Base-by-base conservation (phyloP, 2,797 vertebrate species). In the Muraenolepis orangiensis region DNA sequence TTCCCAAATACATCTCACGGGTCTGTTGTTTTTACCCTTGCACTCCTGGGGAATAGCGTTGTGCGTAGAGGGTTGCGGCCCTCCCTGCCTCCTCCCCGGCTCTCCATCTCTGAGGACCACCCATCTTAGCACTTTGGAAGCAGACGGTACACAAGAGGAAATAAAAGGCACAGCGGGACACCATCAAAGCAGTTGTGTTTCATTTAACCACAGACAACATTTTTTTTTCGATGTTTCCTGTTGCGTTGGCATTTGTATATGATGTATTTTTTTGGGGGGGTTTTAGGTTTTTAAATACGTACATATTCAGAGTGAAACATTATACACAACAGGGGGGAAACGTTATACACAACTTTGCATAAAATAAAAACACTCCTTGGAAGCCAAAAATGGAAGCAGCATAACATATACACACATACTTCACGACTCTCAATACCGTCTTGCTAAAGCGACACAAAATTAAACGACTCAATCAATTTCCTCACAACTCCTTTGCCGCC, bases 401-500 rank as follows among this genome's bases (percentile, higher is more conserved):
- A 57, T n/a, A 57, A n/a, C 51, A n/a, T 20, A 23, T 57, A n/a
- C n/a, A n/a, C n/a, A n/a, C n/a, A n/a, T n/a, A n/a, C 20, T n/a
- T 6, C 18, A 46, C 14, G 18, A 14, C 16, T 4, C 51, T 18
- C 42, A 51, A 51, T 23, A 26, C 26, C 57, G 13, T 11, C 20
- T 23, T 6, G n/a, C 51, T 11, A 8, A 8, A 57, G n/a, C 51
- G 8, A 23, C n/a, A 23, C 1, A 64, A 64, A 26, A 64, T 64
- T 12, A 64, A 26, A 11, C 82, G 80, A 77, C 81, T 82, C 38
- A 81, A 85, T 81, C 79, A 82, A 87, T 88, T 81, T 82, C 80
- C 80, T 87, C 83, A 85, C 69, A 85, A 74, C 84, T 85, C 77
- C 81, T 77, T 81, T 84, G 77, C 77, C 78, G 83, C 82, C 70